A percentile compares a stretch with the other conserved stretches of the same genome.
These are phyloP conservation scores for Pollenia angustigena DNA, from an alignment of 2,888 invertebrate species.

Conservation along the genomic window DNA sequence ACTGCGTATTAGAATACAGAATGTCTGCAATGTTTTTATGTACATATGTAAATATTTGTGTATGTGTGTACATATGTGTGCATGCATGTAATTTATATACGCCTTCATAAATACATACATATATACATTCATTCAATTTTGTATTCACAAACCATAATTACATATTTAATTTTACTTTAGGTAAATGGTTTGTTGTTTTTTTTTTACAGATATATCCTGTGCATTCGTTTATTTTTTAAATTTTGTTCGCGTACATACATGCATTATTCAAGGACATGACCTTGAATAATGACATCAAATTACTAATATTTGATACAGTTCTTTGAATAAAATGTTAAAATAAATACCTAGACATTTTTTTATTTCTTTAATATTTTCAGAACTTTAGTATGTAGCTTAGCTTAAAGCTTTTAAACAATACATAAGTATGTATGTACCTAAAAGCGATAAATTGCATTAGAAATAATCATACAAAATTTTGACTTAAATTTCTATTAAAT, in stretches of 20 bases:
- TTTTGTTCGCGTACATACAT: constrained; percentile 17
- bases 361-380: not conserved
- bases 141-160: no score
- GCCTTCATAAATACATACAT: not conserved
- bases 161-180: no score
- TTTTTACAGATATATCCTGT: no score
- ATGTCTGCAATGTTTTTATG: not conserved
- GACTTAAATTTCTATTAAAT: no score
- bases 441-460: no score
- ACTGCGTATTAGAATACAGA: not conserved
- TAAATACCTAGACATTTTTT: not conserved
- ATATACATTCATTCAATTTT: not conserved
- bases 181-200: no score
- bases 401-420: no score
- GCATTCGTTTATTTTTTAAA: constrained; percentile 15
- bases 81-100: not conserved
- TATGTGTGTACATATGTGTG: not conserved
- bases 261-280: constrained; percentile 72
- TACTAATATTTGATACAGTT: constrained; percentile 39
- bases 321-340: not conserved
- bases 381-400: not conserved
- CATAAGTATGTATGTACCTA: no score
- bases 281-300: constrained; percentile 63
- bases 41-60: not conserved
- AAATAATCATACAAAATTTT: no score